Percentiles rank a stretch among this genome's conserved stretches.
phyloP scores from a whole-genome alignment of 2,888 invertebrate species.

The Nemoura dubitans region DNA sequence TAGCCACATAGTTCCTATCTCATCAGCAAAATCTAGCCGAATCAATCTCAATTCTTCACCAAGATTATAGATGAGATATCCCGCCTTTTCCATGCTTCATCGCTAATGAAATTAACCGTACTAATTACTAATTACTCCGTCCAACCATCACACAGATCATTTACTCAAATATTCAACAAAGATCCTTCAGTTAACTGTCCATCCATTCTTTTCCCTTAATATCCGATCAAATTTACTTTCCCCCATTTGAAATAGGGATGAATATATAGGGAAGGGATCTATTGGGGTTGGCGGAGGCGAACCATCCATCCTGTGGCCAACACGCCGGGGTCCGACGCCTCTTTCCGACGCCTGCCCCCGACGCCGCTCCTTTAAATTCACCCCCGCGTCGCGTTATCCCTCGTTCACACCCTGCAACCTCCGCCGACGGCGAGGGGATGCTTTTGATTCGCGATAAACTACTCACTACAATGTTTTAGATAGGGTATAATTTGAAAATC shows the following conservation, averaged over 20 bases:
- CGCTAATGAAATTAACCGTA: constrained; percentile 26
- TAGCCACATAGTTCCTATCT: constrained; percentile 22
- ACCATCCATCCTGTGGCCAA: constrained; percentile 4
- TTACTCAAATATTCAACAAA: constrained; percentile 42
- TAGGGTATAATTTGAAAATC: constrained; percentile 37
- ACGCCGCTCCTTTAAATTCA: constrained; percentile 47
- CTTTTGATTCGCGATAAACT: constrained; percentile 37
- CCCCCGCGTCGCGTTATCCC: constrained; percentile 30
- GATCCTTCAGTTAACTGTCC: constrained; percentile 34
- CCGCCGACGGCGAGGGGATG: constrained; percentile 33
- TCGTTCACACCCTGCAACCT: constrained; percentile 48
- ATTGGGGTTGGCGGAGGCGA: constrained; percentile 28
- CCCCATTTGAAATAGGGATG: constrained; percentile 33
- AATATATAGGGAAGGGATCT: not conserved
- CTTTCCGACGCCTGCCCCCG: constrained; percentile 36
- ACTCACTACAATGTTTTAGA: constrained; percentile 39
- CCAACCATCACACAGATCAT: constrained; percentile 23
- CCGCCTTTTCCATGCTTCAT: constrained; percentile 48
- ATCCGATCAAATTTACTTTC: constrained; percentile 42
- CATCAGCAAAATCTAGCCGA: constrained; percentile 26
- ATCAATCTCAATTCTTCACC: constrained; percentile 39
- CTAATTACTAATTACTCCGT: constrained; percentile 35
- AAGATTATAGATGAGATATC: constrained; percentile 7
- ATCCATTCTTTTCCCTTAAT: constrained; percentile 46
- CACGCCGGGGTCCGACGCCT: not conserved